These are phyloP conservation scores for Lagopus muta DNA, from an alignment of 2,113 vertebrate species.

Conservation along the genomic window DNA sequence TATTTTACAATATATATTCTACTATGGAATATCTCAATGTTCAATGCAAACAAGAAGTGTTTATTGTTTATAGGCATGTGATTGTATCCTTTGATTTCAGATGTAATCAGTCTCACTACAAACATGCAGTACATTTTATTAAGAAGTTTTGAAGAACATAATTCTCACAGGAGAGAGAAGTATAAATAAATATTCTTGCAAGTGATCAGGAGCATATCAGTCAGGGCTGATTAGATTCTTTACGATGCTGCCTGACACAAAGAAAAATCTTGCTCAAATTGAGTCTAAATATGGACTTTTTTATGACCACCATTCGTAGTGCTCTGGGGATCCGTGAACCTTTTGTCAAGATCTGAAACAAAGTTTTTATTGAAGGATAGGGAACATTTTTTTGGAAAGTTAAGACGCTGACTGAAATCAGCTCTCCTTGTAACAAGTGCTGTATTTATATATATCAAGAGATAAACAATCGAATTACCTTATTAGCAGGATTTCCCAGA, in stretches of 20 bases:
- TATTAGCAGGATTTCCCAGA: background rate
- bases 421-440: too few species aligned
- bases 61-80: background rate
- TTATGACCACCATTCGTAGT: background rate
- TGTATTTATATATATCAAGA: background rate
- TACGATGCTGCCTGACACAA: background rate
- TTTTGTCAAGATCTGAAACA: background rate
- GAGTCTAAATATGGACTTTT: background rate
- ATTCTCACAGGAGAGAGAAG: background rate
- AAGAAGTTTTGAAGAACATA: background rate
- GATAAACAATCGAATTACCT: background rate
- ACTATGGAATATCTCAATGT: background rate
- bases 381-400: background rate
- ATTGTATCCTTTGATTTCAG: background rate
- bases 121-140: background rate
- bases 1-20: background rate
- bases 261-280: background rate
- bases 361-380: background rate
- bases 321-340: background rate
- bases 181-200: constrained; percentile 3
- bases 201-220: background rate
- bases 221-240: background rate
- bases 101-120: background rate
- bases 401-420: too few species aligned
- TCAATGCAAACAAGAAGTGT: background rate